Conservation (phyloP, 2,888 invertebrate genomes). For the Temnothorax ravouxi region DNA sequence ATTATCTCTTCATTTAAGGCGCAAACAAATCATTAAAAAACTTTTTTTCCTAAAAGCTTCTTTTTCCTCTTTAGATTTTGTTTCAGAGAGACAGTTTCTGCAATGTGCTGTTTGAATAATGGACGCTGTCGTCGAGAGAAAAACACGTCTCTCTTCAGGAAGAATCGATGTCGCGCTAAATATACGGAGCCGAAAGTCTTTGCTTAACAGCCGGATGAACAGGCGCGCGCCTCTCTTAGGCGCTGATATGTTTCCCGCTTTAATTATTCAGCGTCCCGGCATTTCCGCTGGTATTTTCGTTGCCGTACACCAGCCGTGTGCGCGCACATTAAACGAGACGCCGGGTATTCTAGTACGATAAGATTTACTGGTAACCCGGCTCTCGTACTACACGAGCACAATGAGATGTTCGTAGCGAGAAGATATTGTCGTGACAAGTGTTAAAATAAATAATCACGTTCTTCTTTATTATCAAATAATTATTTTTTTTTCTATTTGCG, state of each 20-base stretch:
- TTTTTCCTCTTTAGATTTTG: slow-evolving; percentile 35
- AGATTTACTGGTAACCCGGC: slow-evolving; percentile 31
- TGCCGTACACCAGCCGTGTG: slow-evolving; percentile 6
- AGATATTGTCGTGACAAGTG: neutral
- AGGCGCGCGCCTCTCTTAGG: slow-evolving; percentile 51
- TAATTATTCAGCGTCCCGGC: slow-evolving; percentile 67
- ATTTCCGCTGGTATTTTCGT: slow-evolving; percentile 61
- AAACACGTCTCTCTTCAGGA: slow-evolving; percentile 49
- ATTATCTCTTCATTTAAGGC: neutral
- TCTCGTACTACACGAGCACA: neutral
- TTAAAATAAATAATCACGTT: neutral
- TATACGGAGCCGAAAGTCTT: slow-evolving; percentile 59
- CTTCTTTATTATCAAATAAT: slow-evolving; percentile 4
- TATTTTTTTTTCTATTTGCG: neutral
- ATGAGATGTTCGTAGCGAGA: neutral
- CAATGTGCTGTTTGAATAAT: slow-evolving; percentile 60
- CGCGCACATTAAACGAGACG: slow-evolving; percentile 30
- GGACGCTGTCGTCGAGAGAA: slow-evolving; percentile 52
- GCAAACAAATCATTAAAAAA: slow-evolving; percentile 19
- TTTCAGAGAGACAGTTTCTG: slow-evolving; percentile 54
- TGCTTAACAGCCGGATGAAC: slow-evolving; percentile 59
- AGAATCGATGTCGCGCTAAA: slow-evolving; percentile 69
- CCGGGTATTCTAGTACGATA: slow-evolving; percentile 36
- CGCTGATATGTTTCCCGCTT: slow-evolving; percentile 61
- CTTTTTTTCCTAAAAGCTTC: slow-evolving; percentile 18